Evolutionary conservation across 2,113 vertebrate species (phyloP).

Genomic region (Rhizomys pruinosus): DNA sequence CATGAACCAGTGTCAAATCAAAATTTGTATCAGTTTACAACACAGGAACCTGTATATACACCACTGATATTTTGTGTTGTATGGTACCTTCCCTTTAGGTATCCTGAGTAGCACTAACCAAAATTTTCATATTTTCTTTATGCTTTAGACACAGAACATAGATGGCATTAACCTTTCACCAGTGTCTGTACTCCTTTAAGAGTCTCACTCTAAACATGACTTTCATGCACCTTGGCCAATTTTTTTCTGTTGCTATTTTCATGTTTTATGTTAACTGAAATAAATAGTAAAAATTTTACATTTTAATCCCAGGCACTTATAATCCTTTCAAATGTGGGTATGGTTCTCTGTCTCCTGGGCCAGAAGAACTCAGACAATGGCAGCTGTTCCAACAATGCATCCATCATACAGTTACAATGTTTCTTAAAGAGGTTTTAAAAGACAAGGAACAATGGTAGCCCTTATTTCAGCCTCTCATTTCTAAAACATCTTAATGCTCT

Average conservation of each 20-base stretch:
- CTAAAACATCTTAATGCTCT: constrained; percentile 37
- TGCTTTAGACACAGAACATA: background rate
- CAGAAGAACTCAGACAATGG: background rate
- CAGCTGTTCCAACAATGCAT: background rate
- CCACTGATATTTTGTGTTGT: background rate
- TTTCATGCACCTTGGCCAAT: background rate
- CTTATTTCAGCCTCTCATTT: background rate
- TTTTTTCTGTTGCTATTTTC: background rate
- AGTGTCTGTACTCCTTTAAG: background rate
- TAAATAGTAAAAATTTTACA: background rate
- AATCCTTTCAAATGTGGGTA: background rate
- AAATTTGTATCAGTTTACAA: background rate
- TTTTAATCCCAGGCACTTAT: background rate
- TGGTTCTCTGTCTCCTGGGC: background rate
- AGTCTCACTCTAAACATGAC: background rate
- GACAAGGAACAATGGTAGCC: background rate
- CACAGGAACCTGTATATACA: background rate
- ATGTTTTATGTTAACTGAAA: background rate
- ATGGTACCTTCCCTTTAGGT: background rate
- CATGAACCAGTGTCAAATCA: background rate
- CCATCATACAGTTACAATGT: background rate
- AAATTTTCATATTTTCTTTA: background rate
- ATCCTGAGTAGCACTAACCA: background rate
- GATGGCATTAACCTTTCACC: background rate
- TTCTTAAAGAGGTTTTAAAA: background rate